A percentile compares a stretch with the other conserved stretches of the same genome.
These are phyloP conservation scores for Synergus gifuensis DNA, from an alignment of 2,888 invertebrate genomes.

Conservation along the genomic window DNA sequence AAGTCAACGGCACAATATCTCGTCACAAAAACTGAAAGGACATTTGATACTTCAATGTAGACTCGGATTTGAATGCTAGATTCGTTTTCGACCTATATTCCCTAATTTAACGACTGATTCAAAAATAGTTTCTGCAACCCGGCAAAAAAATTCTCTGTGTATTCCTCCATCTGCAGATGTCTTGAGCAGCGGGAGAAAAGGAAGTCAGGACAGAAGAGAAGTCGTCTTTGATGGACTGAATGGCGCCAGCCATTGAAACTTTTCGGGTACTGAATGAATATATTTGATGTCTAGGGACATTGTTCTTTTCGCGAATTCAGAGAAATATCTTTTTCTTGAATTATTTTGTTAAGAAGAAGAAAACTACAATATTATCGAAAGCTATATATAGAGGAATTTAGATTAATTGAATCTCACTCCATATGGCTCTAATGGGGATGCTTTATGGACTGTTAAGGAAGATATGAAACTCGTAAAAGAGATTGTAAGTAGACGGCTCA, in stretches of 20 bases:
- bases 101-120: conserved; percentile 42
- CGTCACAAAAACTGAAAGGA: conserved; percentile 16
- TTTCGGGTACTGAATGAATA: background rate
- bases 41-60: background rate
- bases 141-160: conserved; percentile 60
- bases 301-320: background rate
- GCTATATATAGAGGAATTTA: background rate
- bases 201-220: conserved; percentile 37
- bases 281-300: background rate
- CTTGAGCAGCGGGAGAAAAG: conserved; percentile 52
- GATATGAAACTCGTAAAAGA: conserved; percentile 31
- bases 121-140: conserved; percentile 55
- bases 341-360: background rate
- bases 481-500: conserved; percentile 10
- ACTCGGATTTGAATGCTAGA: conserved; percentile 31
- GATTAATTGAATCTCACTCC: background rate
- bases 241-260: conserved; percentile 45
- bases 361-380: background rate
- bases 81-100: conserved; percentile 41
- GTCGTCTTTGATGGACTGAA: conserved; percentile 42
- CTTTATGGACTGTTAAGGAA: conserved; percentile 30
- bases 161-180: conserved; percentile 63
- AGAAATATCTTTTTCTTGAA: background rate
- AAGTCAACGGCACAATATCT: conserved; percentile 8
- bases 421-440: conserved; percentile 1